Conservation (phyloP, 2,113 vertebrate genomes). For the Stegastes partitus region DNA sequence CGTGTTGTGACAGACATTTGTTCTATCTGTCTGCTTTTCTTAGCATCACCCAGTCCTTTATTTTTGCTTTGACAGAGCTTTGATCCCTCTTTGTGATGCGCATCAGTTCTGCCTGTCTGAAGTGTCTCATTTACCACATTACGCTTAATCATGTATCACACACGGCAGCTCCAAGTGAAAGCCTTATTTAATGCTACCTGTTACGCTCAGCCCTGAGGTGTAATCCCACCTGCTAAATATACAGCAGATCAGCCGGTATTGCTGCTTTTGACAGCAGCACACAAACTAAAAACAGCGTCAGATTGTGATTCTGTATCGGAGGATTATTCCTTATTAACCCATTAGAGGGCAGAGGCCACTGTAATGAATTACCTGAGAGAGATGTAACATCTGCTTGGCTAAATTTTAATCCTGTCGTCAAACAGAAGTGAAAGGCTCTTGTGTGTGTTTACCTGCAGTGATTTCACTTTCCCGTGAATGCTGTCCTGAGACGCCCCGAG, state of each 20-base stretch:
- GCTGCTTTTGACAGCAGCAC: slow-evolving; percentile 1
- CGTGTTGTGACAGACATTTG: slow-evolving; percentile 48
- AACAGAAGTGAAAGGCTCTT: background rate
- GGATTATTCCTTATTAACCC: slow-evolving; percentile 7
- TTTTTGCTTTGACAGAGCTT: slow-evolving; percentile 18
- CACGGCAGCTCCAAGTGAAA: background rate
- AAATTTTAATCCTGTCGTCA: background rate
- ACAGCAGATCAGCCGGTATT: slow-evolving; percentile 24
- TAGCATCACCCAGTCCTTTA: slow-evolving; percentile 18
- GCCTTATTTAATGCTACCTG: background rate
- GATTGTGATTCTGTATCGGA: slow-evolving; percentile 1
- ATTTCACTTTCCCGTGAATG: slow-evolving; percentile 89
- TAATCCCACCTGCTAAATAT: slow-evolving; percentile 29
- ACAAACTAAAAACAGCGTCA: slow-evolving; percentile 5
- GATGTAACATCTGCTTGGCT: background rate
- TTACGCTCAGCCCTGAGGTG: background rate
- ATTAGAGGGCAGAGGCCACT: slow-evolving; percentile 12
- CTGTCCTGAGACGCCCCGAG: slow-evolving; percentile 85
- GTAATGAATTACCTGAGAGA: background rate
- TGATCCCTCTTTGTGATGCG: slow-evolving; percentile 8
- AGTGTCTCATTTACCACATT: background rate
- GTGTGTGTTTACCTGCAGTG: slow-evolving; percentile 85
- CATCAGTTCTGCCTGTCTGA: slow-evolving; percentile 1
- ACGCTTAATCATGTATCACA: background rate
- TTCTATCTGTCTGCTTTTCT: slow-evolving; percentile 25